Base-by-base conservation (phyloP, 2,888 invertebrate species). In the Epinotia ramella region DNA sequence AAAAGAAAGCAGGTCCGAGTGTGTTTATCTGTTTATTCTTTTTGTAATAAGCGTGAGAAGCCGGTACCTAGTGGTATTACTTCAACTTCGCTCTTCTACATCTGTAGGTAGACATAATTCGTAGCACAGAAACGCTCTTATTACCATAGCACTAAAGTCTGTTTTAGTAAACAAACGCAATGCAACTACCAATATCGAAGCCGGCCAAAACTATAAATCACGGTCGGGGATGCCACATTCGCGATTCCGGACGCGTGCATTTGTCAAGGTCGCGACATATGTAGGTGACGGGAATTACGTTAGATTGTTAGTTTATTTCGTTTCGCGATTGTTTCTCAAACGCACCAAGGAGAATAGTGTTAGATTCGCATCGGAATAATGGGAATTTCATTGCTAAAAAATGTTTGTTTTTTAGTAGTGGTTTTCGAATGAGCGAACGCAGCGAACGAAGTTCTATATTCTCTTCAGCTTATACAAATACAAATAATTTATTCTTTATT, bases 211-310 rank as follows among this genome's bases (percentile, higher is more conserved):
- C 86, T 83, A 89, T 89, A 89, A 90, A 91, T 91, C 90, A 90
- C 80, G 53, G 77, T 77, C 80, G 80, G 81, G 80, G 78, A 77
- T 77, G 16, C 73, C 79, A 70, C 78, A 81, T 80, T 82, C 81
- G 78, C 81, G 79, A 85, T 86, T 84, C 84, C 77, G 79, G 79
- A 79, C 81, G 81, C 77, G 82, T 83, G 84, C 85, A 88, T 91
- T 92, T 85, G 91, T 90, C 90, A 91, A 92, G 92, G 93, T 90
- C 90, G 84, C 83, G 79, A 81, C 92, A 90, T 83, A 86, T 91
- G 91, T 87, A 83, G 79, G 79, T 89, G 91, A 91, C 90, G 83
- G 84, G 80, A 63, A 77, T 79, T 70, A 18, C 76, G 77, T 75
- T 73, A 49, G 59, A 71, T 73, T 78, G 73, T 70, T 67, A 72